Evolutionary conservation across 2,888 invertebrate species (phyloP), one percentile per base, ranked within the genome.

Genomic region (Schizotus pectinicornis): DNA sequence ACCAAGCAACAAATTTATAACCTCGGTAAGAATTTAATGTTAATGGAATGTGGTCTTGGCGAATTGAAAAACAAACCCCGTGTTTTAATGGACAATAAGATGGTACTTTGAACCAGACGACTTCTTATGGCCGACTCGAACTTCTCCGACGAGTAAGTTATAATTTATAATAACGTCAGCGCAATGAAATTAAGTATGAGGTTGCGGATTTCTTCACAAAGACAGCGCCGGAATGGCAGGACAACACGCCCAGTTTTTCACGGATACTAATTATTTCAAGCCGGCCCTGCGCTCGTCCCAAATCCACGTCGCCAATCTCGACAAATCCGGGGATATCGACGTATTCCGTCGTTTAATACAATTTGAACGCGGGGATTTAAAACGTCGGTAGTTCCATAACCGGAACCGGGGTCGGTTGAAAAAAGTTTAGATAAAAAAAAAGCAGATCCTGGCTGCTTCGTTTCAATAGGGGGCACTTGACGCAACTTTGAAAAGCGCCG

Each of bases 11-110:
- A 71, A 76, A 76, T 76, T 76, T 76, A 76, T 76, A 74, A 73
- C 74, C 73, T 69, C 69, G 63, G 72, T 71, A 74, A 74, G 74
- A 76, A 76, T 76, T 76, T 74, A 76, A 74, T 73, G 73, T 69
- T 70, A 71, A 71, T 67, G 75, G 76, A 76, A 76, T 76, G 76
- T 68, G 72, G 75, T 76, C 72, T 69, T 65, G 68, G 69, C 71
- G 72, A 67, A 74, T 68, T 67, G 75, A 76, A 76, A 76, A 76
- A 76, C 75, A 74, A 74, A 76, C 73, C 74, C 73, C 67, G 74
- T 72, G 75, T 74, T 74, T 75, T 75, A 76, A 76, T 75, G 75
- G 76, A 75, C 76, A 76, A 75, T 75, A 74, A 75, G 76, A 74
- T 74, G 74, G 75, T 75, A 72, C 75, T 76, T 74, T 74, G 69